A percentile compares a stretch with the other conserved stretches of the same genome.
phyloP scores from a whole-genome alignment of 1,140 invertebrate genomes.

The Megathymus violae region DNA sequence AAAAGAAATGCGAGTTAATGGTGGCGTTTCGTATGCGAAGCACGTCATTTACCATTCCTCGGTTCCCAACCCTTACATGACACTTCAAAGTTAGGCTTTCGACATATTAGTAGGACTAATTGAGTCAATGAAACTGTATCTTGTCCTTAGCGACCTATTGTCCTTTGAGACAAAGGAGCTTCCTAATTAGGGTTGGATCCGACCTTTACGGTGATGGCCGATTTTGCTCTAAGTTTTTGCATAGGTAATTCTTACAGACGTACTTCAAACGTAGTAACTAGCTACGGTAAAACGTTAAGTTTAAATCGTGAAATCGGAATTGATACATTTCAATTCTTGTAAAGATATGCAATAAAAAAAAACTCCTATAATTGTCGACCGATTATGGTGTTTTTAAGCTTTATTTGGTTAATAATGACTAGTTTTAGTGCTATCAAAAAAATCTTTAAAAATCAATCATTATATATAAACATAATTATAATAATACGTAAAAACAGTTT shows the following conservation, averaged over 20 bases:
- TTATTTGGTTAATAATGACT: no score
- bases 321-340: no score
- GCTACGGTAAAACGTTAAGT: no score
- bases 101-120: constrained; percentile 46
- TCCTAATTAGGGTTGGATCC: constrained; percentile 26
- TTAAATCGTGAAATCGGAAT: no score
- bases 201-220: constrained; percentile 18
- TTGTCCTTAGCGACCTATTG: constrained; percentile 33
- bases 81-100: constrained; percentile 51
- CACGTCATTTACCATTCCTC: constrained; percentile 72
- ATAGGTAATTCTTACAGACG: constrained; percentile 19
- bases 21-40: constrained; percentile 69
- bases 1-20: constrained; percentile 79
- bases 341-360: no score
- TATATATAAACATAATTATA: no score
- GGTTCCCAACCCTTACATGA: constrained; percentile 68
- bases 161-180: constrained; percentile 32
- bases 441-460: no score
- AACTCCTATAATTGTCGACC: no score
- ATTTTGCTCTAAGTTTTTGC: constrained; percentile 23
- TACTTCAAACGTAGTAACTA: no score
- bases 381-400: no score
- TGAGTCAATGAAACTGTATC: constrained; percentile 38
- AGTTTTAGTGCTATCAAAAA: no score
- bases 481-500: no score